Evolutionary conservation across 2,113 vertebrate species (phyloP).

Genomic region (Periophthalmodon schlosseri): DNA sequence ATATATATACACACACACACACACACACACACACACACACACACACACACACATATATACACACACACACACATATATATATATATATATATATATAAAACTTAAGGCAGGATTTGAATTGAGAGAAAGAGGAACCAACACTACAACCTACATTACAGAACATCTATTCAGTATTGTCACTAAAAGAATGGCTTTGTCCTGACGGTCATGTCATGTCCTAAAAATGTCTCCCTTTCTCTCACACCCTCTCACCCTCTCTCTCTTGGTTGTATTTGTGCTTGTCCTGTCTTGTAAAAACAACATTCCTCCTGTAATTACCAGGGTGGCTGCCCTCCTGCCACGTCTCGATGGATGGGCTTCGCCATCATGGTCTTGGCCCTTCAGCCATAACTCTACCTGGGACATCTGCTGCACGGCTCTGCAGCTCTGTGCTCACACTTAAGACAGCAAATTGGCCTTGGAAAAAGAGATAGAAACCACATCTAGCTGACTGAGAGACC

Average conservation of each 20-base stretch:
- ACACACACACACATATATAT: too few species aligned
- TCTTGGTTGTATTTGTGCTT: conserved; percentile 29
- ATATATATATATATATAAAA: too few species aligned
- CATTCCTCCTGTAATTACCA: conserved; percentile 82
- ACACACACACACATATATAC: too few species aligned
- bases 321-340: conserved; percentile 73
- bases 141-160: conserved; percentile 60
- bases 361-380: conserved; percentile 72
- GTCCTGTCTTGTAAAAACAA: conserved; percentile 75
- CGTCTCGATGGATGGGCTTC: conserved; percentile 75
- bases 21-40: too few species aligned
- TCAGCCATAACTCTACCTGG: conserved; percentile 79
- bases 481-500: conserved; percentile 18
- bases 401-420: conserved; percentile 50
- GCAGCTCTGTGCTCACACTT: conserved; percentile 41
- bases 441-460: conserved; percentile 68
- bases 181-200: conserved; percentile 77
- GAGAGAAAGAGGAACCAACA: conserved; percentile 3
- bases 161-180: conserved; percentile 69
- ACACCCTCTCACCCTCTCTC: neutral
- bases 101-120: conserved; percentile 6
- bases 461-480: conserved; percentile 56
- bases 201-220: conserved; percentile 71
- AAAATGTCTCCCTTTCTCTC: conserved; percentile 61
- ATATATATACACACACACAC: too few species aligned